Evolutionary conservation across 2,888 invertebrate species (phyloP).

Genomic region (Drosophila nr. perissopoda): DNA sequence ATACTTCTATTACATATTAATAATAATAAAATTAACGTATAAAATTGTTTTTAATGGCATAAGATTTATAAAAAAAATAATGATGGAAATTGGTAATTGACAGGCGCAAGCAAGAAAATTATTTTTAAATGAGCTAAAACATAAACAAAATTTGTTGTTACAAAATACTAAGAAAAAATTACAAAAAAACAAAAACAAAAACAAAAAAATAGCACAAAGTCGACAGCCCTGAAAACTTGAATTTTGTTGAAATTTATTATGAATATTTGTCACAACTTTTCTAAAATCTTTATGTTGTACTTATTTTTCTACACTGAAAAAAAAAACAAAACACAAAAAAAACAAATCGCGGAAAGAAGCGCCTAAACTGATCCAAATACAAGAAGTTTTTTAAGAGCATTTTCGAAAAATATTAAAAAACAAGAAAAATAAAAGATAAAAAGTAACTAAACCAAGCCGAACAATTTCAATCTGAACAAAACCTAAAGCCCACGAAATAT

Average conservation of each 20-base stretch:
- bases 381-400: constrained; percentile 69
- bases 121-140: constrained; percentile 39
- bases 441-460: constrained; percentile 57
- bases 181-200: background rate
- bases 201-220: constrained; percentile 42
- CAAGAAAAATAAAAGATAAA: background rate
- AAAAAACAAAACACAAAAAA: background rate
- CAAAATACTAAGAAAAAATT: constrained; percentile 26
- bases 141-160: constrained; percentile 54
- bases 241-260: constrained; percentile 56
- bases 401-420: constrained; percentile 72
- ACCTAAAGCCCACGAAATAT: constrained; percentile 74
- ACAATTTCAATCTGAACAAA: constrained; percentile 77
- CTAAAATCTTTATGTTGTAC: constrained; percentile 40
- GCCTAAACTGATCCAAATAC: constrained; percentile 31
- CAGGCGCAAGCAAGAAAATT: constrained; percentile 20
- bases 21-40: constrained; percentile 26
- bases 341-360: background rate
- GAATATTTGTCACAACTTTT: constrained; percentile 19
- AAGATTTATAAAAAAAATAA: constrained; percentile 39
- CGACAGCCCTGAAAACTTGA: constrained; percentile 32
- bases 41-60: constrained; percentile 55
- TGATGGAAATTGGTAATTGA: constrained; percentile 17
- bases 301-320: constrained; percentile 47
- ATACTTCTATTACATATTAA: constrained; percentile 48